Conservation (phyloP, 2,113 vertebrate genomes). For the Psilopsiagon aymara region DNA sequence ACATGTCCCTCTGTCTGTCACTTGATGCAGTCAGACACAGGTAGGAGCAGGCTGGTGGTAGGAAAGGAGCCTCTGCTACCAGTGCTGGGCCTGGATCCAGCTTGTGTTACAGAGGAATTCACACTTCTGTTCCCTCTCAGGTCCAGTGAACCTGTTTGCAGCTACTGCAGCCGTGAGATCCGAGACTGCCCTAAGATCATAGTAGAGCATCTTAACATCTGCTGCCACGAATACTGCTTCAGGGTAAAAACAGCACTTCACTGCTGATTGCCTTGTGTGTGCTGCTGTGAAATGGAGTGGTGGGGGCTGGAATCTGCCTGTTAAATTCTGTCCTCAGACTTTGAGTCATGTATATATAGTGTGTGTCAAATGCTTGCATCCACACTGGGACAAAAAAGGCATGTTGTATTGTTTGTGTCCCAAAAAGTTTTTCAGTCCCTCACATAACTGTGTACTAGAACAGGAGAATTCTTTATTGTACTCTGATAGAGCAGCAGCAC, state of each 20-base stretch:
- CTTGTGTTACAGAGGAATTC: neutral
- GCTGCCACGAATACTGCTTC: slow-evolving; percentile 87
- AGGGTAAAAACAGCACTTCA: slow-evolving; percentile 71
- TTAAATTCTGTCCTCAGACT: neutral
- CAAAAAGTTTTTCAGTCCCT: neutral
- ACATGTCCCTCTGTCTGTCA: neutral
- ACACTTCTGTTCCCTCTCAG: neutral
- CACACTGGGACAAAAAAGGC: accelerated
- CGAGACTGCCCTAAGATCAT: slow-evolving; percentile 86
- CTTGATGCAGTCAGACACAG: neutral
- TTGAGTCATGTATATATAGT: accelerated
- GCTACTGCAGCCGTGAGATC: slow-evolving; percentile 82
- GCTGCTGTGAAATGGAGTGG: neutral
- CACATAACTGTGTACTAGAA: neutral
- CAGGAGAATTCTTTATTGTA: neutral
- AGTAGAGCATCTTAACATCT: slow-evolving; percentile 87
- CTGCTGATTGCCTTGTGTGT: neutral
- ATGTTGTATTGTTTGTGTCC: neutral
- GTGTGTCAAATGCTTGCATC: neutral
- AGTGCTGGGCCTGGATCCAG: neutral
- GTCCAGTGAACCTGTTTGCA: slow-evolving; percentile 75
- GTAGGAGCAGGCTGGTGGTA: neutral
- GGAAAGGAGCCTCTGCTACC: neutral
- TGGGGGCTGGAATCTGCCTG: neutral
- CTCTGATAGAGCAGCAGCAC: neutral